Base-by-base conservation (phyloP, 64 coral and sea anemone genomes). In the Pocillopora verrucosa region DNA sequence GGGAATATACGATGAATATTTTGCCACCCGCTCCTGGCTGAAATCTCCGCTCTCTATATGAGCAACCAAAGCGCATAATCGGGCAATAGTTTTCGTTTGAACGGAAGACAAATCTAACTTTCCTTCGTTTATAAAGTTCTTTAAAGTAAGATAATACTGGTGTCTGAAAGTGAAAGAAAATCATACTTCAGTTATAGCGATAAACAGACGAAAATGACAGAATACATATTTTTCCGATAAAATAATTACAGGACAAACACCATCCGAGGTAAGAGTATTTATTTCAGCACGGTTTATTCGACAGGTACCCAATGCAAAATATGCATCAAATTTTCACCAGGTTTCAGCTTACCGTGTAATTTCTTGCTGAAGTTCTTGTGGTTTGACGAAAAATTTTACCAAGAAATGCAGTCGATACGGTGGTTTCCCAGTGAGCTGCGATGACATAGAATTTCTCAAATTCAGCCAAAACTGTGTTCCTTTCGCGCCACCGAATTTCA, bases 281-380 rank as follows among this genome's bases (percentile, higher is more conserved):
- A 61, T 75, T 56, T 73, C 74, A 68, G 30, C 19, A 22, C 60
- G 20, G 38, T 17, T 88, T 22, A 36, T 17, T 77, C 34, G 34
- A 57, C 58, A 74, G 69, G 25, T 75, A 81, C 37, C 78, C 1
- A 76, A 89, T 63, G 76, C 74, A 68, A 88, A 64, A 77, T 20
- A 78, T 61, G 38, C 61, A 51, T 26, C 80, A 56, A 84, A 87
- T 51, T 73, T 78, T 74, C 38, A 75, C 64, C 70, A 64, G 61
- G 26, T 22, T 68, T 51, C n/a, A n/a, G 51, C 88, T 86, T 93
- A 99, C 97, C 97, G 92, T 83, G 97, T 93, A 77, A 99, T 99
- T 99, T 95, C 94, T 93, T 99, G 97, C 86, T 99, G 97, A 69
- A 99, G 76, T 88, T 99, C 97, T 84, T 99, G 97, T 85, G 97